Evolutionary conservation across 2,113 vertebrate genomes (phyloP), one percentile per base, ranked within the genome.

Genomic region (Anseranas semipalmata): DNA sequence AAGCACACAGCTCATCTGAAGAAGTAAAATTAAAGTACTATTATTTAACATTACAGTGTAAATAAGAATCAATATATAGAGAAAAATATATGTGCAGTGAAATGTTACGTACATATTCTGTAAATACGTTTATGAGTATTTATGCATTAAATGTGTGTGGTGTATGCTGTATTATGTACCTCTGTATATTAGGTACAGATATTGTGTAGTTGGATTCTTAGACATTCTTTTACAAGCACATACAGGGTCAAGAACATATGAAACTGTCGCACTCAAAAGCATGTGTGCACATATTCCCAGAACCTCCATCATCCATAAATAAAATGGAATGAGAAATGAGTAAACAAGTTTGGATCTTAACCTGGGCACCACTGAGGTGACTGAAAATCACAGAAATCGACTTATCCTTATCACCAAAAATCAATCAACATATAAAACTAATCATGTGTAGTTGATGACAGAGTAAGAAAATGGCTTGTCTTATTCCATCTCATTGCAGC

Each of bases 21-120:
- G 95, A 97, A 98, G 94, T 96, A 98, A 98, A 98, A 98, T 97
- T 98, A 98, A 97, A 98, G 97, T 95, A 96, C 97, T 96, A 96
- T 97, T 98, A 98, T 98, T 98, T 98, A 96, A 97, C 90, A 93
- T 97, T 96, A 94, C 66, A 95, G 88, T 94, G 90, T 97, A 98
- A 98, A 97, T 98, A 98, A 97, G 93, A 97, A 87, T 98, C 89
- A 94, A 93, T 75, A 94, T 80, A 92, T 73, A 86, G 84, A 94
- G 21, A 88, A 97, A 93, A 95, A 95, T 87, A 96, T 90, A 95
- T 91, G 55, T 80, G 71, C 28, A 92, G 73, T 41, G 87, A 92
- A 89, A 90, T 63, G 62, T 43, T 87, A 41, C 41, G 68, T 83
- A 75, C 48, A 27, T 89, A 66, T 90, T 76, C 50, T 80, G 11